Percentiles rank a stretch among this genome's conserved stretches.
Conservation (phyloP, 2,888 invertebrate species). For the Schizotus pectinicornis region DNA sequence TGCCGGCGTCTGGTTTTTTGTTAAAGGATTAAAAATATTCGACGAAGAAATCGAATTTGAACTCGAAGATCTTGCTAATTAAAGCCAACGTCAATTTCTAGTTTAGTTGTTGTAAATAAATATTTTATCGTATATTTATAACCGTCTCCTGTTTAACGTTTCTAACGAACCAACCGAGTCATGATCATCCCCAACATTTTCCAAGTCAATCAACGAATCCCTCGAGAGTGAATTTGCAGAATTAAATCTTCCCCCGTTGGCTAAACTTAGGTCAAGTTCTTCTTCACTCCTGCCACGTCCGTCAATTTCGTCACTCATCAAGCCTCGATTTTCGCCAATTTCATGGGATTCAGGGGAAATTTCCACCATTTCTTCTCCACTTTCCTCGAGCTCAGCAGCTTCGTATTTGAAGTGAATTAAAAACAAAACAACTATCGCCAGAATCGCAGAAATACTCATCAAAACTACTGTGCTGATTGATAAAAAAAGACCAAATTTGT, state of each 20-base stretch:
- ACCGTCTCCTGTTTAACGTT: conserved; percentile 9
- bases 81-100: conserved; percentile 2
- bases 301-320: conserved; percentile 5
- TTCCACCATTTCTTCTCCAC: conserved; percentile 9
- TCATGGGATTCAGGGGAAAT: conserved; percentile 5
- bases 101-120: conserved; percentile 21
- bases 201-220: conserved; percentile 39
- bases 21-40: conserved; percentile 72
- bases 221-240: conserved; percentile 21
- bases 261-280: conserved; percentile 9
- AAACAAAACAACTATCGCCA: conserved; percentile 37
- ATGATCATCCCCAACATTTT: conserved; percentile 45
- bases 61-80: conserved; percentile 33
- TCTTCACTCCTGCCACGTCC: not conserved
- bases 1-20: conserved; percentile 71
- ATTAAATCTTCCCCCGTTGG: not conserved
- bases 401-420: conserved; percentile 37
- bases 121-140: conserved; percentile 11
- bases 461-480: conserved; percentile 42
- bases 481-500: conserved; percentile 44
- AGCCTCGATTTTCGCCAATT: conserved; percentile 11
- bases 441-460: conserved; percentile 40
- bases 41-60: conserved; percentile 67
- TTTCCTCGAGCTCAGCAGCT: conserved; percentile 16
- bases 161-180: conserved; percentile 35